Evolutionary conservation across 2,113 vertebrate genomes (phyloP).

Genomic region (Geococcyx californianus): DNA sequence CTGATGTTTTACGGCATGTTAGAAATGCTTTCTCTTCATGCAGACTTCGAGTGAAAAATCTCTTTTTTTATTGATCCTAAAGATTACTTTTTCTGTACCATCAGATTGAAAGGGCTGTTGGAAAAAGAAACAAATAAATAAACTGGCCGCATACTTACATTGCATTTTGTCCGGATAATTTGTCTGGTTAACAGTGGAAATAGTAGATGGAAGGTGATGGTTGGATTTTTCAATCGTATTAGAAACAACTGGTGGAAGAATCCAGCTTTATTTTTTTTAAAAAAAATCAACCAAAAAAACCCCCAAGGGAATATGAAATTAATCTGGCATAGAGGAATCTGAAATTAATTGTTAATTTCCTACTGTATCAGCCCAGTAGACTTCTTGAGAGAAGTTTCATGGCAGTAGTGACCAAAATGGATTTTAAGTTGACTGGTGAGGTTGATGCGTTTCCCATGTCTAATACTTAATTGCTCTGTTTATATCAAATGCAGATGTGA

Average conservation of each 20-base stretch:
- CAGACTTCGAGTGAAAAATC: neutral
- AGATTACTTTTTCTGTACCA: neutral
- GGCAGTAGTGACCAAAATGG: neutral
- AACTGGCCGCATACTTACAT: neutral
- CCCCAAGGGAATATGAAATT: too few species aligned
- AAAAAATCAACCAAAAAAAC: too few species aligned
- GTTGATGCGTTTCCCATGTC: neutral
- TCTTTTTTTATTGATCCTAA: neutral
- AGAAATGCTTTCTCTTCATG: neutral
- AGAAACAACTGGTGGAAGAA: neutral
- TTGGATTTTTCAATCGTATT: neutral
- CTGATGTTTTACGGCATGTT: neutral
- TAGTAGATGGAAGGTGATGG: neutral
- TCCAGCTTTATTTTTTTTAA: too few species aligned
- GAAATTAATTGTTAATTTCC: neutral
- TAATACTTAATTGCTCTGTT: neutral
- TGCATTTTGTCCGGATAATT: neutral
- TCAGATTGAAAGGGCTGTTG: neutral
- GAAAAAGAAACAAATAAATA: neutral
- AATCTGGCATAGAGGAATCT: too few species aligned
- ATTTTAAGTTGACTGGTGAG: neutral
- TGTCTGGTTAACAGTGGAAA: neutral
- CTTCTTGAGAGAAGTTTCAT: neutral
- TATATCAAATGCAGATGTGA: neutral
- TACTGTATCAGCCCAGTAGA: neutral